Base-by-base conservation (phyloP, 2,113 vertebrate species). In the Stictonetta naevosa region DNA sequence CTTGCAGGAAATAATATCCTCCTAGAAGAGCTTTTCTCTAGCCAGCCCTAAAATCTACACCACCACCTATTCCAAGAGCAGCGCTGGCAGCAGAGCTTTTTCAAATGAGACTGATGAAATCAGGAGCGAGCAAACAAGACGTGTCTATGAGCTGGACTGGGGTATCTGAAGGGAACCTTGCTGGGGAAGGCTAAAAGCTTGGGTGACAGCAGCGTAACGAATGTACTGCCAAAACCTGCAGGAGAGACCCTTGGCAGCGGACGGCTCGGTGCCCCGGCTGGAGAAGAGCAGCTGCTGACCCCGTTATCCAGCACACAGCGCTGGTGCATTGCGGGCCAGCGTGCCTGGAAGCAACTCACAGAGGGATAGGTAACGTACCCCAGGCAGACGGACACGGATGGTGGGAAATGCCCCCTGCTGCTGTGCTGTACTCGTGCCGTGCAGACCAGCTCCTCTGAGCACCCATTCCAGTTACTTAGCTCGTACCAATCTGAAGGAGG, bases 161-260 rank as follows among this genome's bases (percentile, higher is more conserved):
- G 40, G 5, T 44, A 36, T 40, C 44, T 33, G 60, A 50, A 90
- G 31, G 31, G 48, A 60, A 42, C 11, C 1, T 5, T 78, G 48
- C 69, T 69, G 66, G 69, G 60, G 26, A 67, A 67, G 29, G 42
- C 72, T 31, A 71, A 50, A 86, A 64, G 13, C 0, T 2, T 53
- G 72, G 91, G 76, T 78, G 94, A 84, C 36, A 36, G 88, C 94
- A 87, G 68, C 29, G 11, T 88, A 83, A 81, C 81, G 85, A 82
- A 94, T 83, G 88, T 95, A 59, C 90, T 95, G 91, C 94, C 78
- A 80, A 23, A 29, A 40, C 25, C 21, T 42, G 58, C 71, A 83
- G 94, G 53, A 95, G 86, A 94, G 85, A 83, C 77, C 90, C n/a
- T 6, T 20, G 40, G 86, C 71, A 95, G 87, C 16, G 44, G 74